Percentiles rank a stretch among this genome's conserved stretches.
Evolutionary conservation across 2,888 invertebrate species (phyloP).

Genomic region (Drosophila subsilvestris): DNA sequence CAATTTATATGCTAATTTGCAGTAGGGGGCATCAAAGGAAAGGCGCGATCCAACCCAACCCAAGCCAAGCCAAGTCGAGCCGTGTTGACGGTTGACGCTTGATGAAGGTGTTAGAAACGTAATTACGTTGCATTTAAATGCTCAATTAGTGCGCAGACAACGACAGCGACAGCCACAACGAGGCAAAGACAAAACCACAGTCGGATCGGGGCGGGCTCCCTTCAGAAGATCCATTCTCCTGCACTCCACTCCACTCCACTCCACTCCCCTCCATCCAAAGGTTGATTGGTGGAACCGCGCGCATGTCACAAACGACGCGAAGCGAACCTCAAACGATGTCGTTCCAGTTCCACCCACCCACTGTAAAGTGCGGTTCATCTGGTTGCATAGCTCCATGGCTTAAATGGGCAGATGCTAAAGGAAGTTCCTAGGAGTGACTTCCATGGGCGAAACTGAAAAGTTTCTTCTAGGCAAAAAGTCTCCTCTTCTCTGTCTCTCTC

Average conservation of each 20-base stretch:
- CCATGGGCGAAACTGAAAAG: neutral
- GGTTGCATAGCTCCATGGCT: neutral
- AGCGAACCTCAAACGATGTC: conserved; percentile 50
- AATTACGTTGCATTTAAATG: conserved; percentile 80
- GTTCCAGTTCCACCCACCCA: neutral
- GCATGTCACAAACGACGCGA: conserved; percentile 73
- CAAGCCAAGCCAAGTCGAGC: no score
- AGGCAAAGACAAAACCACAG: neutral
- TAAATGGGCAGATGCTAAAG: neutral
- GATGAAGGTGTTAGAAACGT: conserved; percentile 78
- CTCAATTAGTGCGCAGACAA: conserved; percentile 76
- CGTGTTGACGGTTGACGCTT: conserved; percentile 58
- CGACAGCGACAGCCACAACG: neutral
- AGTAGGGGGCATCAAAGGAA: conserved; percentile 71
- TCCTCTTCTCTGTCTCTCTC: neutral
- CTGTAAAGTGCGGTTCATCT: neutral
- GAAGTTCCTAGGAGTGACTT: neutral
- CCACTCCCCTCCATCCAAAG: neutral
- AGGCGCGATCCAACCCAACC: conserved; percentile 32
- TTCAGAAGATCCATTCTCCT: neutral
- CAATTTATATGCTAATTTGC: conserved; percentile 80
- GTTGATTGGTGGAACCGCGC: conserved; percentile 70
- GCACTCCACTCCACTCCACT: neutral
- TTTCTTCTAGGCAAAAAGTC: neutral
- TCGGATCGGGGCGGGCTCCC: conserved; percentile 12